Evolutionary conservation across 2,888 invertebrate genomes (phyloP), one percentile per base, ranked within the genome.

Genomic region (Epinotia nisella): DNA sequence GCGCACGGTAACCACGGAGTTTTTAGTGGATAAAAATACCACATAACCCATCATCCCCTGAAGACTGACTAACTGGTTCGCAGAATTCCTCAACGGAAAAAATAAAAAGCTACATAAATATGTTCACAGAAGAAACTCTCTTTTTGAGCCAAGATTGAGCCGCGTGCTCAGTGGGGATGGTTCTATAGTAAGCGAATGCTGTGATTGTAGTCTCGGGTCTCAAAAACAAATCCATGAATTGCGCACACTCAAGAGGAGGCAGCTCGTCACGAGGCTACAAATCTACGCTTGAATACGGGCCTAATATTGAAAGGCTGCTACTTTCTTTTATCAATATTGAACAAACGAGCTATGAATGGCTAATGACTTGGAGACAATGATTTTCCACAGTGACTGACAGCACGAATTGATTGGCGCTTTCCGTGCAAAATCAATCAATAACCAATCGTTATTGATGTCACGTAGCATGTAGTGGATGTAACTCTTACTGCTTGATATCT

Each of bases 351-450:
- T 9, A 39, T 55, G 66, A 71, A 66, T 71, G 21, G 60, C 19
- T 71, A 67, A 71, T 61, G 66, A 49, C 24, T 15, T 55, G 17
- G 60, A 49, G 60, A 55, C 66, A 71, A 66, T 59, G 55, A 53
- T 24, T 62, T 59, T 49, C 56, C 56, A 64, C 64, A 39, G 15
- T 10, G 55, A 59, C 10, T 71, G 71, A 35, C 71, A 35, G 51
- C 39, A 21, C 51, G 65, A 65, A 66, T 45, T 53, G 24, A 53
- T 60, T 29, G n/a, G n/a, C 60, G 59, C 71, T 66, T 71, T 71
- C 66, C 53, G 59, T 71, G 49, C 51, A 51, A n/a, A 3, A 41
- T 62, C 49, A 29, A 41, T 39, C 53, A 60, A 49, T 51, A 60
- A 45, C 51, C 29, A 17, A 64, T 64, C 51, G 17, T 35, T 55